Evolutionary conservation across 2,888 invertebrate species (phyloP).

Genomic region (Capitulum mitella): DNA sequence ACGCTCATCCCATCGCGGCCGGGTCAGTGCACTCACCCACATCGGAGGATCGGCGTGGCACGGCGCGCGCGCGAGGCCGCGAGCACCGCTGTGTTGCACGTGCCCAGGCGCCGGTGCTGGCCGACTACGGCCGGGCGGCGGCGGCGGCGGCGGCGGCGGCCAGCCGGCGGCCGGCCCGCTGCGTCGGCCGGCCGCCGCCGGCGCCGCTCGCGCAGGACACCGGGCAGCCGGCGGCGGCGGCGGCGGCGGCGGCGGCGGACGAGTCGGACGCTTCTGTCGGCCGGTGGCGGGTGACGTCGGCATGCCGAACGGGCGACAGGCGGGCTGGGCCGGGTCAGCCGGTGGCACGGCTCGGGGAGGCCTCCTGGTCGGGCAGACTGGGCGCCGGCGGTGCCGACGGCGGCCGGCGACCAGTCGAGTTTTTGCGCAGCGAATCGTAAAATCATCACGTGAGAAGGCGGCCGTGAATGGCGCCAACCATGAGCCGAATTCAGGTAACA

Average conservation of each 20-base stretch:
- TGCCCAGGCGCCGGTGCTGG: not conserved
- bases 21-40: constrained; percentile 7
- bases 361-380: not conserved
- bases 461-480: too few species aligned
- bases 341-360: not conserved
- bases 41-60: not conserved
- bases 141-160: not conserved
- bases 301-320: not conserved
- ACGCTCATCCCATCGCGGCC: not conserved
- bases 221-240: not conserved
- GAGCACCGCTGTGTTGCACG: not conserved
- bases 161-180: not conserved
- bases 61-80: not conserved
- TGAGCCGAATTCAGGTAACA: too few species aligned
- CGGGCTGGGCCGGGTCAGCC: not conserved
- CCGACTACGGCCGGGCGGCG: not conserved
- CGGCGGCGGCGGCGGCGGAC: not conserved
- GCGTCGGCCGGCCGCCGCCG: not conserved
- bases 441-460: too few species aligned
- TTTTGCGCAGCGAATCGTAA: too few species aligned
- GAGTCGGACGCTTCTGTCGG: too few species aligned
- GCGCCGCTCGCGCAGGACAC: not conserved
- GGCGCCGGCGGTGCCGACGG: not conserved
- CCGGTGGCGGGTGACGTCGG: not conserved
- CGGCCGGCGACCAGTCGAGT: too few species aligned